Conservation (phyloP, 2,888 invertebrate genomes). For the Andrena camellia region DNA sequence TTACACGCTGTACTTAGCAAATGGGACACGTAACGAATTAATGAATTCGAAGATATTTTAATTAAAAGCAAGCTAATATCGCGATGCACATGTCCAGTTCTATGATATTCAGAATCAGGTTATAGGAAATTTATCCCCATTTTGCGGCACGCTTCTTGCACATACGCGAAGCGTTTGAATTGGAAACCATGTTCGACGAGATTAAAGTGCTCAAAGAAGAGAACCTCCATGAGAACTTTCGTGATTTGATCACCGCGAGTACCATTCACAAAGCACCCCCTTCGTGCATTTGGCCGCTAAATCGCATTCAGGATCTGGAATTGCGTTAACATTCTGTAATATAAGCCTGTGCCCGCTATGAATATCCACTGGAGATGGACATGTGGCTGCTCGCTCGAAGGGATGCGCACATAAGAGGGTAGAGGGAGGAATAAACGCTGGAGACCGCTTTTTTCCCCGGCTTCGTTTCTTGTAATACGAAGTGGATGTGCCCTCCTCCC, state of each 20-base stretch:
- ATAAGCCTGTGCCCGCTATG: conserved; percentile 10
- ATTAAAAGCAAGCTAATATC: conserved; percentile 27
- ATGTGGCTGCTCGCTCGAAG: background rate
- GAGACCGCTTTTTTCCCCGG: conserved; percentile 4
- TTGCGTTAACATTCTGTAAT: conserved; percentile 16
- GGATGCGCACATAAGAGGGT: background rate
- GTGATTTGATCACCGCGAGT: background rate
- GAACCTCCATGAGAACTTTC: conserved; percentile 1
- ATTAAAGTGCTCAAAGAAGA: conserved; percentile 3
- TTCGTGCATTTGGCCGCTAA: background rate
- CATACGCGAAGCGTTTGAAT: background rate
- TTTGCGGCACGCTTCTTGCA: background rate
- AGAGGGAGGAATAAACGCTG: background rate
- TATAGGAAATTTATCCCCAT: background rate
- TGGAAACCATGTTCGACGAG: background rate
- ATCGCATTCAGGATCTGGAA: conserved; percentile 7
- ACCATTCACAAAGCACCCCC: background rate
- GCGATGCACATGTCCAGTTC: too few species aligned
- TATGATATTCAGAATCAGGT: background rate
- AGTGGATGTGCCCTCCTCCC: background rate
- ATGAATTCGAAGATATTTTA: conserved; percentile 15
- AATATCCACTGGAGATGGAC: conserved; percentile 9
- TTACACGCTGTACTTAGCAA: background rate
- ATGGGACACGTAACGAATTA: background rate
- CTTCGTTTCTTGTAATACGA: conserved; percentile 3